Evolutionary conservation across 2,797 vertebrate species (phyloP).

Genomic region (Spea hammondii): DNA sequence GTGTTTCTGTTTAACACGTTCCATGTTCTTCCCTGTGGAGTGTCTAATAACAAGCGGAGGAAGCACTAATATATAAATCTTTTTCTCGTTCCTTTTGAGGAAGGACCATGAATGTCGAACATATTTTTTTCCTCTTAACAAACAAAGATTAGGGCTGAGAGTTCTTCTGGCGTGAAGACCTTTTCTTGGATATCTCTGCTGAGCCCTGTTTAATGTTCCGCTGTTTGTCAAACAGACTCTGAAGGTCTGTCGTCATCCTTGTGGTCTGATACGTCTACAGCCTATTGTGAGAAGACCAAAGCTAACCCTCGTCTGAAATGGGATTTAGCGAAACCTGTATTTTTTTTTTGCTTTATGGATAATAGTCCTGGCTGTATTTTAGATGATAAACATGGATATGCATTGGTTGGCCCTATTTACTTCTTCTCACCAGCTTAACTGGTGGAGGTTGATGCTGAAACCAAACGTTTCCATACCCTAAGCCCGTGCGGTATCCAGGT

Average conservation of each 20-base stretch:
- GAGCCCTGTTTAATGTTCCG: conserved; percentile 7
- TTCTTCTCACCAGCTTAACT: no score
- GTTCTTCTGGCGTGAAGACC: neutral
- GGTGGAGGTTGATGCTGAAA: no score
- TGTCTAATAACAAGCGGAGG: neutral
- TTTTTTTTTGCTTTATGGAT: no score
- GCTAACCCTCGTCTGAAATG: neutral
- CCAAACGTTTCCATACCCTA: no score
- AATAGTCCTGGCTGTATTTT: no score
- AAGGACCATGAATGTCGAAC: neutral
- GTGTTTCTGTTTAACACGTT: conserved; percentile 28
- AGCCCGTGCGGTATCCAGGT: no score
- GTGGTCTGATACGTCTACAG: neutral
- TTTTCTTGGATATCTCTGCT: neutral
- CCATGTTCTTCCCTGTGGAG: neutral
- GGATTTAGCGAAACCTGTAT: neutral
- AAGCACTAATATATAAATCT: neutral
- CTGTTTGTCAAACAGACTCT: neutral
- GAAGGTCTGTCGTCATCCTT: neutral
- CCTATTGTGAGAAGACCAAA: neutral
- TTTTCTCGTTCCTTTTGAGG: no score
- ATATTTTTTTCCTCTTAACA: neutral
- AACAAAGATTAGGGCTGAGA: neutral
- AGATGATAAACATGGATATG: no score
- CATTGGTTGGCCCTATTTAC: no score